Conservation (phyloP, 1,140 invertebrate species). For the Tetraneura akinire region DNA sequence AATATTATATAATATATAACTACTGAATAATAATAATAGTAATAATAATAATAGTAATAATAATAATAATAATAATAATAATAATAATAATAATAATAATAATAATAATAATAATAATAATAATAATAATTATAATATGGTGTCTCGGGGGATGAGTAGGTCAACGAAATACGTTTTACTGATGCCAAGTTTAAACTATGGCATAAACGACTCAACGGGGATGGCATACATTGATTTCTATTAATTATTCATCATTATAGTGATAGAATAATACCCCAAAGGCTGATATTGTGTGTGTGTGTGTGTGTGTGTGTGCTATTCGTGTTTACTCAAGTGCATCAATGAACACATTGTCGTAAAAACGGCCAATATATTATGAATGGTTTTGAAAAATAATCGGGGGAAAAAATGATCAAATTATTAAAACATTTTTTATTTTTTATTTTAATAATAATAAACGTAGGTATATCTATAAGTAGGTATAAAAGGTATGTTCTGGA, state of each 20-base stretch:
- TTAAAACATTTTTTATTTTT: too few species aligned
- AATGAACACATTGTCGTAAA: background rate
- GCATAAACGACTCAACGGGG: background rate
- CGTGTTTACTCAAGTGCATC: background rate
- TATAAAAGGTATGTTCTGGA: too few species aligned
- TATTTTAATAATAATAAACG: too few species aligned
- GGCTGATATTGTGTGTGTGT: background rate
- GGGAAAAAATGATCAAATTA: too few species aligned
- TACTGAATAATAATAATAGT: too few species aligned
- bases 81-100: background rate
- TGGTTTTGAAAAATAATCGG: background rate
- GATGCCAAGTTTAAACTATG: background rate
- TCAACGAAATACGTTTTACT: background rate
- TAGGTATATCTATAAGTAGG: too few species aligned
- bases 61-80: background rate
- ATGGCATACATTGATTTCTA: background rate
- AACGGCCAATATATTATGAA: background rate
- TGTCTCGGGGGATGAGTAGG: background rate
- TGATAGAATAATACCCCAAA: background rate
- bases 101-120: background rate
- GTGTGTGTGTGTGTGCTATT: background rate
- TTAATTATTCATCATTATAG: conserved; percentile 5
- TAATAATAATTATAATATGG: background rate
- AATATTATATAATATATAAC: too few species aligned
- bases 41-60: background rate